Percentiles rank a stretch among this genome's conserved stretches.
Conservation (phyloP, 2,797 vertebrate genomes). For the Ceryle rudis region DNA sequence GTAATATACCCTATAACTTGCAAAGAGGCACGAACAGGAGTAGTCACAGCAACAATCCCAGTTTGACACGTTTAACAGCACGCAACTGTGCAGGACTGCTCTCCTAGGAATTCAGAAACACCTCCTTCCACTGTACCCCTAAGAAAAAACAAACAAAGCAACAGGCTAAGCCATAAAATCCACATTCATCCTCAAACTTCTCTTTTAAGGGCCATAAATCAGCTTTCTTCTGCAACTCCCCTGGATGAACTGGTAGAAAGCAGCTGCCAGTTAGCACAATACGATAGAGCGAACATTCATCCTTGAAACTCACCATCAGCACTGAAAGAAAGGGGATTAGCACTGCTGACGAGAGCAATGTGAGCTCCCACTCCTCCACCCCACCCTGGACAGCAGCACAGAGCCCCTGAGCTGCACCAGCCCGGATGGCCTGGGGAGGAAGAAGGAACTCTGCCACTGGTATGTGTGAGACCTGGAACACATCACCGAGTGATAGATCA, state of each 20-base stretch:
- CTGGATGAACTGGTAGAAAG: background rate
- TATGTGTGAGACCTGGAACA: background rate
- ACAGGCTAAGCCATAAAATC: background rate
- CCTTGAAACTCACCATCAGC: background rate
- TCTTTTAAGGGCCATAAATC: background rate
- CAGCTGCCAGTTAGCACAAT: background rate
- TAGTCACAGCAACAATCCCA: background rate
- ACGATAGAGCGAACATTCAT: background rate
- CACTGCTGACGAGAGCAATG: background rate
- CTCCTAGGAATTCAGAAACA: background rate
- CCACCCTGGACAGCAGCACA: background rate
- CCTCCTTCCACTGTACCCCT: background rate
- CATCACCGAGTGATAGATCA: accelerated
- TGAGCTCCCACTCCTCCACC: background rate
- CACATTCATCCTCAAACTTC: background rate
- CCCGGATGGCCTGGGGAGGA: background rate
- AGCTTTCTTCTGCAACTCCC: background rate
- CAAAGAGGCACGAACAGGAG: background rate
- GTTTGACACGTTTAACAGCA: background rate
- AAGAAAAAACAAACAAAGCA: background rate
- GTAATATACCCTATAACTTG: background rate
- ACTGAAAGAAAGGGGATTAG: background rate
- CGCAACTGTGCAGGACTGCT: background rate
- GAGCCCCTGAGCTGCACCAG: accelerated
- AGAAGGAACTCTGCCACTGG: background rate